Conservation (phyloP, 1,140 invertebrate genomes). For the Odontomachus brunneus region DNA sequence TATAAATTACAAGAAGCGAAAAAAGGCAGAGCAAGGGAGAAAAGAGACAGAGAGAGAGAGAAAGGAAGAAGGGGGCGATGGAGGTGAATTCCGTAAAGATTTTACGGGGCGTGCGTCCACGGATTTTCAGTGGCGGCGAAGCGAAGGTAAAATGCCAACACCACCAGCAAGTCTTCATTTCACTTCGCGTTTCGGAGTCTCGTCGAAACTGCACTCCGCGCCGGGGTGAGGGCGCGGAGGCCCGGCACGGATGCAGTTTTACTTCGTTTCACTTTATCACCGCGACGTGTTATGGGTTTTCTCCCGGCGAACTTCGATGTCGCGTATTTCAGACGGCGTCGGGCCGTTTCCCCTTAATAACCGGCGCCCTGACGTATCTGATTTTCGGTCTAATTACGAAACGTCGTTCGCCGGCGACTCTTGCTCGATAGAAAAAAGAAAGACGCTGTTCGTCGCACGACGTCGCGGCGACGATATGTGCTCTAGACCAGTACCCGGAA, state of each 20-base stretch:
- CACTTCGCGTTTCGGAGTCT: slow-evolving; percentile 7
- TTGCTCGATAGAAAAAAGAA: too few relatives aligned
- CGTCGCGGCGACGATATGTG: too few relatives aligned
- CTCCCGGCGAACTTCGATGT: neutral
- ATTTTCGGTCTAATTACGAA: too few relatives aligned
- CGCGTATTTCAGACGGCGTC: slow-evolving; percentile 1
- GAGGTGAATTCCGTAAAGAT: slow-evolving; percentile 16
- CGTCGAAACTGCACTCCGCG: neutral
- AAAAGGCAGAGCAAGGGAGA: neutral
- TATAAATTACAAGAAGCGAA: slow-evolving; percentile 37
- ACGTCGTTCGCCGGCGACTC: too few relatives aligned
- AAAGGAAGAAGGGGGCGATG: neutral
- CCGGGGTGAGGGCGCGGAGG: too few relatives aligned
- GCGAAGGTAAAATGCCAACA: neutral
- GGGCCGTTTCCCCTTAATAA: too few relatives aligned
- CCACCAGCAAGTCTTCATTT: slow-evolving; percentile 28
- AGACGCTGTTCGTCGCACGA: too few relatives aligned
- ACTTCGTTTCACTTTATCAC: slow-evolving; percentile 44
- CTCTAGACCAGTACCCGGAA: too few relatives aligned
- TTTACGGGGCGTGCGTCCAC: slow-evolving; percentile 20
- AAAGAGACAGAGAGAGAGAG: too few relatives aligned
- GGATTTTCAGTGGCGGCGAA: slow-evolving; percentile 27
- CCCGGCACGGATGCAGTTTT: slow-evolving; percentile 19
- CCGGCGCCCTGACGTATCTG: too few relatives aligned
- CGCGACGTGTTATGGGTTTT: neutral